Conservation (phyloP, 2,888 invertebrate species). For the Cerastoderma edule region DNA sequence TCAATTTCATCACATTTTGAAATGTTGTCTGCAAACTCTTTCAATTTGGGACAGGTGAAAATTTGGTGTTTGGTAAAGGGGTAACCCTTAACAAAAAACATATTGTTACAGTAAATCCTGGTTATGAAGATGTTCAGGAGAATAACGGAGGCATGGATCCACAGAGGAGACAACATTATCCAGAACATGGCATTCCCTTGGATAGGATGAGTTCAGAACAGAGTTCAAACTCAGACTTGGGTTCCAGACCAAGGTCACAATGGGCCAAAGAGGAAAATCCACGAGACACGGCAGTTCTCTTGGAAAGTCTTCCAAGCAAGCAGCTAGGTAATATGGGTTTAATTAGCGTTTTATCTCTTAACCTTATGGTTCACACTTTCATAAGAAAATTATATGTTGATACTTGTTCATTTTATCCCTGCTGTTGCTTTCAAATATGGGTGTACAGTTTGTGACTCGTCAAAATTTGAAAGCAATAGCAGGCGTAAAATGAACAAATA, state of each 20-base stretch:
- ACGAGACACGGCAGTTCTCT: conserved; percentile 65
- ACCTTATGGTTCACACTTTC: no score
- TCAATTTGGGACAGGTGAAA: no score
- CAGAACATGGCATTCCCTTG: conserved; percentile 37
- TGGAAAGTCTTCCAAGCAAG: conserved; percentile 72
- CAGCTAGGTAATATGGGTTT: conserved; percentile 68
- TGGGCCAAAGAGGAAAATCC: conserved; percentile 63
- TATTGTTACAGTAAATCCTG: conserved; percentile 59
- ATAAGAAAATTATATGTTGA: no score
- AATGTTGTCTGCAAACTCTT: not conserved
- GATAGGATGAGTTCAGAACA: conserved; percentile 34
- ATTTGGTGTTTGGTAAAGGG: no score
- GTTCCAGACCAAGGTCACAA: conserved; percentile 26
- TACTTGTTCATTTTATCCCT: no score
- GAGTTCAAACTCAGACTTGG: conserved; percentile 12
- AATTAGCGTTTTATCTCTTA: no score
- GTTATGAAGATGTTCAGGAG: conserved; percentile 38
- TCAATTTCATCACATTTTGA: not conserved
- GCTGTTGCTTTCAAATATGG: no score
- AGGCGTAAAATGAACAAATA: no score
- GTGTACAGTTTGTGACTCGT: no score
- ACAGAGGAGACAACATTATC: conserved; percentile 21
- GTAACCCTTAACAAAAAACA: no score
- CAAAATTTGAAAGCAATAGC: no score
- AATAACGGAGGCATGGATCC: conserved; percentile 17